These are phyloP conservation scores for Melanerpes aurifrons DNA, from an alignment of 2,113 vertebrate species.

Conservation along the genomic window DNA sequence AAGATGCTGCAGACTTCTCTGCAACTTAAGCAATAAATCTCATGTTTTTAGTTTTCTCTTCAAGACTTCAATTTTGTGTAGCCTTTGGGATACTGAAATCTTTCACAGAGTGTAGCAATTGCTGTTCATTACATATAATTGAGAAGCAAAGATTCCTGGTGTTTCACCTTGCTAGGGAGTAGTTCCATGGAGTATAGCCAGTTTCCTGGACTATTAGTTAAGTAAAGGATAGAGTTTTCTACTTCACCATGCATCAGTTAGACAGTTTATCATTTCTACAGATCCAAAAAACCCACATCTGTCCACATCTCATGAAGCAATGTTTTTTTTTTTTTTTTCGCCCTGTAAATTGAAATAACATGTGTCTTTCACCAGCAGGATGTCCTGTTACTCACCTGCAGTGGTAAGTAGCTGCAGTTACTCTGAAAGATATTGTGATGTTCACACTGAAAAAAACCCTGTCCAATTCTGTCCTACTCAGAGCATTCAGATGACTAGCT, in stretches of 20 bases:
- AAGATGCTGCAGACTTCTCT: background rate
- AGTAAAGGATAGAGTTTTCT: background rate
- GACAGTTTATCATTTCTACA: background rate
- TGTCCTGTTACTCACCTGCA: background rate
- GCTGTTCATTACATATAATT: background rate
- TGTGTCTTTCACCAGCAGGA: background rate
- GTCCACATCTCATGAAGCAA: background rate
- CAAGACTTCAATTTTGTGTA: background rate
- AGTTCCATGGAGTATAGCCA: background rate
- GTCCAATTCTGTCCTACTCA: background rate
- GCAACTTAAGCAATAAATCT: background rate
- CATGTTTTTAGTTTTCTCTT: constrained; percentile 37
- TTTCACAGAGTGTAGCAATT: background rate
- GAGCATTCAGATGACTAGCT: background rate
- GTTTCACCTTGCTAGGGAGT: background rate
- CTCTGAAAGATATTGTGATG: background rate
- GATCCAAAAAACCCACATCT: background rate
- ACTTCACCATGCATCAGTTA: constrained; percentile 10
- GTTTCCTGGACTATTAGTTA: constrained; percentile 12
- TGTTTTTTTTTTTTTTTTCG: background rate
- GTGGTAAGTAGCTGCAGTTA: background rate
- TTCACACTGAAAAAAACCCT: background rate
- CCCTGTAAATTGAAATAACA: background rate
- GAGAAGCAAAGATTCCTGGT: background rate
- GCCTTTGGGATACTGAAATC: background rate